These are phyloP conservation scores for Pteromalus puparum DNA, from an alignment of 1,140 invertebrate species.

Conservation along the genomic window DNA sequence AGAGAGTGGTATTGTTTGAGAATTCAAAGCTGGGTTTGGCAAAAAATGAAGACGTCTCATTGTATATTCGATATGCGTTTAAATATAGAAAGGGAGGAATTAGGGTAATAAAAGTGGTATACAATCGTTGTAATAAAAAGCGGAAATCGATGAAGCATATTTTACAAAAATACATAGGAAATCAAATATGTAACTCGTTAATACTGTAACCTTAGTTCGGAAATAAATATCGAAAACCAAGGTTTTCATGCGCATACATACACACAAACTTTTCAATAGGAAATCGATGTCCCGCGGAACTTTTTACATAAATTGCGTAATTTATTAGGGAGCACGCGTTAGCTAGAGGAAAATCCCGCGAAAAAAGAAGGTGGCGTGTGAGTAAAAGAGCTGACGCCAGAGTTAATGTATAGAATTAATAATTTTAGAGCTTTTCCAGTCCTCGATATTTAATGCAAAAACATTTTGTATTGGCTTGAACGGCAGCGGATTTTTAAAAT, in stretches of 20 bases:
- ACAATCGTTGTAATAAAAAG: not conserved
- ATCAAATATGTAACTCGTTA: not conserved
- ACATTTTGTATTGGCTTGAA: too few relatives aligned
- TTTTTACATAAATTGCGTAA: conserved; percentile 29
- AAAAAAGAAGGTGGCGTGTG: conserved; percentile 40
- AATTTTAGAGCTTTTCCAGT: too few relatives aligned
- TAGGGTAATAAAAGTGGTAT: not conserved
- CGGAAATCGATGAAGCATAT: not conserved
- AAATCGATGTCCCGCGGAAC: conserved; percentile 11
- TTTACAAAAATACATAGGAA: not conserved
- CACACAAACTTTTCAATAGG: conserved; percentile 18
- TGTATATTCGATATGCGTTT: not conserved
- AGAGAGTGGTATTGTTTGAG: not conserved
- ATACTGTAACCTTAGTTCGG: not conserved
- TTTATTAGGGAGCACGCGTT: conserved; percentile 19
- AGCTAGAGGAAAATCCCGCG: not conserved
- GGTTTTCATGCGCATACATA: not conserved
- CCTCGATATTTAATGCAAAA: too few relatives aligned
- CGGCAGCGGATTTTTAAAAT: too few relatives aligned
- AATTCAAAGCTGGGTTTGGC: not conserved
- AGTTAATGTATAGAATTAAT: too few relatives aligned
- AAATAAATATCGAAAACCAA: not conserved
- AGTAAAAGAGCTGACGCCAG: not conserved
- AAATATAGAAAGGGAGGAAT: not conserved
- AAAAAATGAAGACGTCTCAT: not conserved